phyloP scores from a whole-genome alignment of 2,113 vertebrate genomes.

The Xenus cinereus region DNA sequence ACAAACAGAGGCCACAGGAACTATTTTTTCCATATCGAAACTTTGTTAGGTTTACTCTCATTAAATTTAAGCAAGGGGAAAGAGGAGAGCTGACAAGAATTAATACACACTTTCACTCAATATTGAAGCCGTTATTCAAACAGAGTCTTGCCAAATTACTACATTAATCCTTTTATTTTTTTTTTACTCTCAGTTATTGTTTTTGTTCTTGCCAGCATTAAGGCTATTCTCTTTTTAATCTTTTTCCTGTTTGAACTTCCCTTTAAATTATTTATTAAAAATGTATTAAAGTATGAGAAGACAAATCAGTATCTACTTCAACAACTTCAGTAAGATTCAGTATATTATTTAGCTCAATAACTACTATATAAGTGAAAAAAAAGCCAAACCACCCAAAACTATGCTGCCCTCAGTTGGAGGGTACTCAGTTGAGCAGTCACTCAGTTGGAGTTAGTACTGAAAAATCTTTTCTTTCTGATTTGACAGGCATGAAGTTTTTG shows the following conservation, averaged over 20 bases:
- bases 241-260: neutral
- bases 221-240: neutral
- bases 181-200: neutral
- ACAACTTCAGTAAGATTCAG: neutral
- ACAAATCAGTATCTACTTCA: neutral
- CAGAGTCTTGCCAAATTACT: neutral
- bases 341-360: neutral
- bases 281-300: neutral
- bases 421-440: neutral
- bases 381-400: neutral
- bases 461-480: neutral
- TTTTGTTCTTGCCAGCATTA: neutral
- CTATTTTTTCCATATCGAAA: conserved; percentile 15
- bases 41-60: neutral
- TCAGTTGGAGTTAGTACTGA: neutral
- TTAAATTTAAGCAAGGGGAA: neutral
- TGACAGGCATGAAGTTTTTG: neutral
- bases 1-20: conserved; percentile 36
- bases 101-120: neutral
- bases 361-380: neutral
- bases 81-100: neutral
- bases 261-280: neutral
- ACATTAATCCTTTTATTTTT: neutral
- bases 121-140: neutral
- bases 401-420: neutral